Conservation (phyloP, 2,888 invertebrate species). For the Lapara coniferarum region DNA sequence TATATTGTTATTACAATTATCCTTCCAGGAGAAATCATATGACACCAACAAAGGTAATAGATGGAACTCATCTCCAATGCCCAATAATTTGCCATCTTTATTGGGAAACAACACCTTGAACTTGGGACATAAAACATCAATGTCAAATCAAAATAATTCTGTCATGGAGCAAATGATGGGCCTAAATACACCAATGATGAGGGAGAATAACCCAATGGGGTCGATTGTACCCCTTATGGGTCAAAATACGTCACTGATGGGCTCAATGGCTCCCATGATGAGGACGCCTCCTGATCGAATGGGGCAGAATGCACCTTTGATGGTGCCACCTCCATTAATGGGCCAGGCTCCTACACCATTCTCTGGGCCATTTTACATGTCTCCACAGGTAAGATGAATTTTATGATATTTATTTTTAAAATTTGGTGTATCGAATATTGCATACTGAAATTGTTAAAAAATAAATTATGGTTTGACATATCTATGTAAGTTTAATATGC, state of each 20-base stretch:
- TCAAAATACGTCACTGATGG: not conserved
- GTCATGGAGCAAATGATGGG: not conserved
- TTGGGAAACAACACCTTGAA: not conserved
- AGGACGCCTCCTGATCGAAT: not conserved
- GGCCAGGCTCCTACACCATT: not conserved
- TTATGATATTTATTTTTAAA: not conserved
- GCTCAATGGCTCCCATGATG: not conserved
- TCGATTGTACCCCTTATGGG: not conserved
- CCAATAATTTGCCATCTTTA: not conserved
- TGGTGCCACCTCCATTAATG: conserved; percentile 17
- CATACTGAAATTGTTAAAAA: too few relatives aligned
- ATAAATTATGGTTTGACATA: too few relatives aligned
- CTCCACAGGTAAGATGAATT: conserved; percentile 1
- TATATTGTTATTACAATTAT: not conserved
- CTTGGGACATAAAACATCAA: not conserved
- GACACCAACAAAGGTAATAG: not conserved
- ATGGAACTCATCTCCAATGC: not conserved
- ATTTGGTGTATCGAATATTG: too few relatives aligned
- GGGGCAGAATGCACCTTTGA: not conserved
- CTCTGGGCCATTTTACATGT: conserved; percentile 15
- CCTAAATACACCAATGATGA: not conserved
- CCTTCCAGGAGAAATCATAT: not conserved
- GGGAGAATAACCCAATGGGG: not conserved
- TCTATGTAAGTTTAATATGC: too few relatives aligned
- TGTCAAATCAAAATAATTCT: not conserved